These are phyloP conservation scores for Proterorhinus semilunaris DNA, from an alignment of 2,113 vertebrate species.

Conservation along the genomic window DNA sequence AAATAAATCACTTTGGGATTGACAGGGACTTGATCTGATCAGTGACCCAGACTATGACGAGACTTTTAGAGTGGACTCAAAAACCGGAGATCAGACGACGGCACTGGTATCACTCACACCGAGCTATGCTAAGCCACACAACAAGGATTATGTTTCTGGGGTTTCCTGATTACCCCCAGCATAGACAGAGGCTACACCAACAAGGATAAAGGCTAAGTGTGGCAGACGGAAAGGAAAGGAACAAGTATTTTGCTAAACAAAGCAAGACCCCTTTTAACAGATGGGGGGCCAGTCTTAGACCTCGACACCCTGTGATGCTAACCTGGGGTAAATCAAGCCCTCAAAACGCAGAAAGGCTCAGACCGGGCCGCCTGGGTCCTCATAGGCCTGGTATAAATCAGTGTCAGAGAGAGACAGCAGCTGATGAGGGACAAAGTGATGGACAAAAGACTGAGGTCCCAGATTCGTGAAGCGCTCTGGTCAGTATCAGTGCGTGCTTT, in stretches of 20 bases:
- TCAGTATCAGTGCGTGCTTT: slow-evolving; percentile 36
- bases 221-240: slow-evolving; percentile 47
- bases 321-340: slow-evolving; percentile 58
- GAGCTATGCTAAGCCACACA: slow-evolving; percentile 37
- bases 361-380: slow-evolving; percentile 13
- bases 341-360: slow-evolving; percentile 30
- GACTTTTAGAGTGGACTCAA: background rate
- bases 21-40: too few relatives aligned
- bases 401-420: slow-evolving; percentile 26
- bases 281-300: slow-evolving; percentile 26
- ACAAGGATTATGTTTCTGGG: slow-evolving; percentile 6
- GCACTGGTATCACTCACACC: background rate
- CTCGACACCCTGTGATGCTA: slow-evolving; percentile 43
- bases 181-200: slow-evolving; percentile 30
- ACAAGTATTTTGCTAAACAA: slow-evolving; percentile 44
- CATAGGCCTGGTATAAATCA: slow-evolving; percentile 54
- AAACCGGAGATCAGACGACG: background rate
- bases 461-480: slow-evolving; percentile 27
- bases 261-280: slow-evolving; percentile 54
- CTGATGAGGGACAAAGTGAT: slow-evolving; percentile 30
- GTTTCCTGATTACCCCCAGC: background rate
- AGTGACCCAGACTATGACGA: too few relatives aligned
- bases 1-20: too few relatives aligned
- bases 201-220: slow-evolving; percentile 33
- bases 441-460: slow-evolving; percentile 43